Percentiles rank a stretch among this genome's conserved stretches.
Conservation (phyloP, 2,888 invertebrate genomes). For the Deladenus siricidicola region DNA sequence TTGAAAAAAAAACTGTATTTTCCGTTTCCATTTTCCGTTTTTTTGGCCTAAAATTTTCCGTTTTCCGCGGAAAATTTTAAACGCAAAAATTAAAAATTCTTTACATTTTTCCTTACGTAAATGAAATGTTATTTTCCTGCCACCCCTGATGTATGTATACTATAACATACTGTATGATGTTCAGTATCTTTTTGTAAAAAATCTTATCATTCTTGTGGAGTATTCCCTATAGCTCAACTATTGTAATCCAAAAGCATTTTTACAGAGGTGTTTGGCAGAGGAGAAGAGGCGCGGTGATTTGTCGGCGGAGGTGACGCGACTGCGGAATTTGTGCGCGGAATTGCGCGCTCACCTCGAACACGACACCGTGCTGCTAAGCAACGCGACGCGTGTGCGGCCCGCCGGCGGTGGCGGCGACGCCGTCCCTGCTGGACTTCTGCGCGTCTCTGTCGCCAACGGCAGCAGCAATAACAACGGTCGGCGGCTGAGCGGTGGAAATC, state of each 20-base stretch:
- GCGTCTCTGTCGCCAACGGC: too few relatives aligned
- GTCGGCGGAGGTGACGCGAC: slow-evolving; percentile 31
- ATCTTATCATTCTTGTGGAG: too few relatives aligned
- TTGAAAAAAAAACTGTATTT: too few relatives aligned
- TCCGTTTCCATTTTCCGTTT: too few relatives aligned
- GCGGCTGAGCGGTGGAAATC: neutral
- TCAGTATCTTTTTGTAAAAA: too few relatives aligned
- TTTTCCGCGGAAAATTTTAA: too few relatives aligned
- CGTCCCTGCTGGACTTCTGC: neutral
- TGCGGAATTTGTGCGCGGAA: slow-evolving; percentile 35
- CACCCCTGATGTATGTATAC: too few relatives aligned
- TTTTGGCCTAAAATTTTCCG: too few relatives aligned
- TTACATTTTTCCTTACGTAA: too few relatives aligned
- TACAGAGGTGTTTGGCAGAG: slow-evolving; percentile 17
- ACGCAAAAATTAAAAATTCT: too few relatives aligned
- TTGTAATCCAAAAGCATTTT: too few relatives aligned
- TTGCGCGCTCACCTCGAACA: slow-evolving; percentile 35
- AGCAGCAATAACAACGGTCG: neutral
- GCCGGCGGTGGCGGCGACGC: neutral
- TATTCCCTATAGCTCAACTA: too few relatives aligned
- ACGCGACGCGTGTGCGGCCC: neutral
- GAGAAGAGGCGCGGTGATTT: slow-evolving; percentile 30
- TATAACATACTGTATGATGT: neutral
- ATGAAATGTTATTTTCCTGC: neutral
- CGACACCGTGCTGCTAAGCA: slow-evolving; percentile 15